Conservation (phyloP, 2,797 vertebrate species). For the Denticeps clupeoides region DNA sequence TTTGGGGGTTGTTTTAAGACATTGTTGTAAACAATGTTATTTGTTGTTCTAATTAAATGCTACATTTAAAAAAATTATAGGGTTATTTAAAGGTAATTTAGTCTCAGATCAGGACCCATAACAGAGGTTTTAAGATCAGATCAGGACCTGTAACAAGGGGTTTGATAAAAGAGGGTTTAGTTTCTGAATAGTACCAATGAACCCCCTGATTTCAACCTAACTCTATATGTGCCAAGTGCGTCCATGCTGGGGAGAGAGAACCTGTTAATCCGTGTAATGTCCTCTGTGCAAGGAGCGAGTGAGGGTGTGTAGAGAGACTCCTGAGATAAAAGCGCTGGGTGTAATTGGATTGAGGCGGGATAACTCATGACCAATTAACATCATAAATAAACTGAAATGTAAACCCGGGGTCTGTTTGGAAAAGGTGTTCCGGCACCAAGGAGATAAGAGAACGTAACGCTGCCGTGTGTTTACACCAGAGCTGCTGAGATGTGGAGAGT, state of each 20-base stretch:
- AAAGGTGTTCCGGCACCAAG: constrained; percentile 7
- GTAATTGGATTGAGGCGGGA: constrained; percentile 19
- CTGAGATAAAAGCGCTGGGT: constrained; percentile 13
- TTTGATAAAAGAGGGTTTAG: too few relatives aligned
- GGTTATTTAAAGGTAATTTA: too few relatives aligned
- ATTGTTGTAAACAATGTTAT: too few relatives aligned
- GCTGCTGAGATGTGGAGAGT: too few relatives aligned
- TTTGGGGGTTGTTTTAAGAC: too few relatives aligned
- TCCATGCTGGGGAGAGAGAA: neutral
- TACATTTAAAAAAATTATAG: too few relatives aligned
- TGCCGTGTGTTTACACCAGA: constrained; percentile 6
- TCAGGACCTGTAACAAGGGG: too few relatives aligned
- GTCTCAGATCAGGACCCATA: too few relatives aligned
- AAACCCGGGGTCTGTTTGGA: neutral
- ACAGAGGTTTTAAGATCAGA: too few relatives aligned
- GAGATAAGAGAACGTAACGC: constrained; percentile 5
- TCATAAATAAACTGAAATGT: neutral
- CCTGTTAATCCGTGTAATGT: constrained; percentile 15
- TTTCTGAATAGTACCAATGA: too few relatives aligned
- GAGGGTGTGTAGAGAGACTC: neutral
- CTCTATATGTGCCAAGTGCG: neutral
- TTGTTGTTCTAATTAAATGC: too few relatives aligned
- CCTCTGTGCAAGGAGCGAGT: constrained; percentile 11
- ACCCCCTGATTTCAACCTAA: too few relatives aligned
- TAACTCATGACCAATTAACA: constrained; percentile 23